These are phyloP conservation scores for Himantopus leucocephalus DNA, from an alignment of 2,113 vertebrate genomes.

Conservation along the genomic window DNA sequence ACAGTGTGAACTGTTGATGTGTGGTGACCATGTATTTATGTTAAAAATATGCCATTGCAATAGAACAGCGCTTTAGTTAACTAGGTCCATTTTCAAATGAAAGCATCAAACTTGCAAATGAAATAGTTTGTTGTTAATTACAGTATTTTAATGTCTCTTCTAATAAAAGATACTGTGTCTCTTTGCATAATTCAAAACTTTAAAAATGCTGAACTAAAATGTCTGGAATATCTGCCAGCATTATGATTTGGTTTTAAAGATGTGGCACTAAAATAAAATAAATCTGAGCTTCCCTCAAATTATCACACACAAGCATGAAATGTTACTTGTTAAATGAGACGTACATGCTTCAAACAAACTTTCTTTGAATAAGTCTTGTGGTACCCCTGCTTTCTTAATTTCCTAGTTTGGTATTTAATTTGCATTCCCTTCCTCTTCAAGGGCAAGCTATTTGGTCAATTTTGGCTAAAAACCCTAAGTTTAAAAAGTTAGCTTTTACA, in stretches of 20 bases:
- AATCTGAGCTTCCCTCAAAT: background rate
- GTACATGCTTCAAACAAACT: background rate
- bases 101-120: conserved; percentile 4
- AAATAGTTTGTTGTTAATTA: conserved; percentile 50
- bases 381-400: background rate
- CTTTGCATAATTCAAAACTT: background rate
- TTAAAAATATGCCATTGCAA: background rate
- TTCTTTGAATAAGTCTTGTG: background rate
- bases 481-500: background rate
- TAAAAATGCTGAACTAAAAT: conserved; percentile 4
- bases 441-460: background rate
- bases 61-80: background rate
- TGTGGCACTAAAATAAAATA: background rate
- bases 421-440: background rate
- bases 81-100: background rate
- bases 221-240: background rate
- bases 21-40: background rate
- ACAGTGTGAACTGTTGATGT: background rate
- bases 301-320: background rate
- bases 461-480: background rate
- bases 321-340: background rate
- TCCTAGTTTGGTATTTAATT: background rate
- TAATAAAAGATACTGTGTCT: background rate
- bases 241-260: background rate
- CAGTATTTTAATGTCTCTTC: background rate